Evolutionary conservation across 2,888 invertebrate genomes (phyloP).

Genomic region (Rotaria magnacalcarata): DNA sequence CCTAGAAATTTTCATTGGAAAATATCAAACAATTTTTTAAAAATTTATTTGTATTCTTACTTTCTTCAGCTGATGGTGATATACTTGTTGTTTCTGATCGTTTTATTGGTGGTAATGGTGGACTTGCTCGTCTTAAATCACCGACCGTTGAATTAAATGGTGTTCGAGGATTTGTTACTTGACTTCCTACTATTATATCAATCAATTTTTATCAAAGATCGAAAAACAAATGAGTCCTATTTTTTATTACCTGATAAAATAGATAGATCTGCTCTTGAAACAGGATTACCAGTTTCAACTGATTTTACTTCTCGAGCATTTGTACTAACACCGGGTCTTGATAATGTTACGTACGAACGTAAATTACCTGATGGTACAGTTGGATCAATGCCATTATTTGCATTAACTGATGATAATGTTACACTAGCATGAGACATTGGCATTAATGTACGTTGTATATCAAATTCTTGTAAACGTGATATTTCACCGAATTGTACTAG

Average conservation of each 20-base stretch:
- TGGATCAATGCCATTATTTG: not conserved
- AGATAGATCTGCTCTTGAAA: not conserved
- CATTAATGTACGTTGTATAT: not conserved
- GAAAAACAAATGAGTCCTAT: not conserved
- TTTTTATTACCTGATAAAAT: not conserved
- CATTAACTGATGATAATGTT: not conserved
- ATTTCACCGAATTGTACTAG: not conserved
- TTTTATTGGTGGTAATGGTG: slow-evolving; percentile 21
- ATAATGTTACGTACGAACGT: not conserved
- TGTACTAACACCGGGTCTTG: not conserved
- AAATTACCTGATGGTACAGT: not conserved
- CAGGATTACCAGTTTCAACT: not conserved
- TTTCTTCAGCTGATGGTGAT: not conserved
- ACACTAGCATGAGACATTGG: not conserved
- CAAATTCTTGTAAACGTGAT: not conserved
- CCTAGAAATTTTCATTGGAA: not conserved
- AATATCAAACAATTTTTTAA: not conserved
- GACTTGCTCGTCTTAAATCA: not conserved
- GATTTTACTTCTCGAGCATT: not conserved
- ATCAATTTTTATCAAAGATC: no score
- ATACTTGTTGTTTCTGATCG: not conserved
- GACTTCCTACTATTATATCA: not conserved
- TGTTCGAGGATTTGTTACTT: not conserved
- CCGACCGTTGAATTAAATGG: not conserved
- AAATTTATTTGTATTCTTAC: not conserved